phyloP scores from a whole-genome alignment of 2,797 vertebrate species.

The Anguilla anguilla region DNA sequence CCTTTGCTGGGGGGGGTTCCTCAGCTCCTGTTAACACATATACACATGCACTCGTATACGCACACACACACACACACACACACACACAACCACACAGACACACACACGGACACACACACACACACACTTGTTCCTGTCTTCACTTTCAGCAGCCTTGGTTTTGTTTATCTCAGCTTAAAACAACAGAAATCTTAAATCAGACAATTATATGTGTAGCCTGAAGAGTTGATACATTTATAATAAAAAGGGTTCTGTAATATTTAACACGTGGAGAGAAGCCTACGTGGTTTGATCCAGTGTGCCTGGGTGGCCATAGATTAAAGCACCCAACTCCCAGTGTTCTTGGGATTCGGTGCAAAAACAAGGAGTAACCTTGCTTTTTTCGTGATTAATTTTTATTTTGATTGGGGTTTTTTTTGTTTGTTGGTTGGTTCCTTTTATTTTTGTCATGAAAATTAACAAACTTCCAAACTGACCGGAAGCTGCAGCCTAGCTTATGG shows the following conservation, averaged over 20 bases:
- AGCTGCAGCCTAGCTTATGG: constrained; percentile 51
- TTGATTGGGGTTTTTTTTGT: constrained; percentile 54
- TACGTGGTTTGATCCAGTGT: constrained; percentile 17
- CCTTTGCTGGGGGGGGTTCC: constrained; percentile 20
- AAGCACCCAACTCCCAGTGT: constrained; percentile 53
- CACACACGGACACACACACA: constrained; percentile 47
- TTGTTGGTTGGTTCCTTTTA: constrained; percentile 26
- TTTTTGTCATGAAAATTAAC: constrained; percentile 43
- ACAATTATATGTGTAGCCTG: constrained; percentile 62
- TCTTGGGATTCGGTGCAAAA: constrained; percentile 57
- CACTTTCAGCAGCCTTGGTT: constrained; percentile 42
- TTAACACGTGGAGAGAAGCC: constrained; percentile 54
- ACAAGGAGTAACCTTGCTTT: constrained; percentile 63
- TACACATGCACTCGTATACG: constrained; percentile 49
- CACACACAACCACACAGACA: constrained; percentile 35
- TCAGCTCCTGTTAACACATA: constrained; percentile 38
- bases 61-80: constrained; percentile 49
- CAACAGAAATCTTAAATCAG: constrained; percentile 55
- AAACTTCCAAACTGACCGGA: constrained; percentile 45
- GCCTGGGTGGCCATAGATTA: constrained; percentile 46
- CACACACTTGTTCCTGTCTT: constrained; percentile 49
- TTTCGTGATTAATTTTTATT: constrained; percentile 49
- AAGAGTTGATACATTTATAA: constrained; percentile 58
- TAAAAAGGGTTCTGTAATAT: constrained; percentile 61
- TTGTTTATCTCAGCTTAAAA: constrained; percentile 56